Evolutionary conservation across 2,888 invertebrate species (phyloP), one percentile per base, ranked within the genome.

Genomic region (Boloria selene): DNA sequence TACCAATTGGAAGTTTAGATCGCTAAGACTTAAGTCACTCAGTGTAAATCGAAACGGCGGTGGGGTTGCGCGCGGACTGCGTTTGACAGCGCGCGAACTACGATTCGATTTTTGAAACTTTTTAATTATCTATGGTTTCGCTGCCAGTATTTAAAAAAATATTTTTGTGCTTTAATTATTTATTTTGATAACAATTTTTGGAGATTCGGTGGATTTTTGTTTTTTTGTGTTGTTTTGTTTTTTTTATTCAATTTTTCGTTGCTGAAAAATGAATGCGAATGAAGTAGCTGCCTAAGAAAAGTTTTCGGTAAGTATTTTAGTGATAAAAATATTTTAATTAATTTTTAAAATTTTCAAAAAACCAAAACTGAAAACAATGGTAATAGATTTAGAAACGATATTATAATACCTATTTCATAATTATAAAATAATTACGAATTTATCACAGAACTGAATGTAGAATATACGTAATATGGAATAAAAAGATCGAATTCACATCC

Each of bases 11-110:
- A 45, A 45, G 44, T 44, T 45, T 22, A 56, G n/a, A 10, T 3
- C 22, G 44, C 54, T 42, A 16, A 16, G 22, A 13, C 51, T 4
- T 4, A 50, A 50, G 22, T 22, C 22, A 45, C 22, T 64, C 59
- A 64, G 64, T 64, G 59, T 64, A 16, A 18, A 59, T 53, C 59
- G 50, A 52, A 59, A 47, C 64, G 45, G 64, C 47, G 64, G n/a
- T n/a, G 18, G 22, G 59, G 45, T 31, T n/a, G 52, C 52, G 59
- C 64, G 64, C 52, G 18, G 47, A n/a, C 47, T 47, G 7, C 38
- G 64, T 47, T 49, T 64, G 58, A 52, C 56, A 64, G 45, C 51
- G 45, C 49, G 45, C 64, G 64, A 64, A 44, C 26, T 52, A 18
- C 10, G 17, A 38, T 49, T 54, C 50, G 63, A 51, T 51, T 52